phyloP scores from a whole-genome alignment of 2,888 invertebrate species.

The Synanthedon andrenaeformis region DNA sequence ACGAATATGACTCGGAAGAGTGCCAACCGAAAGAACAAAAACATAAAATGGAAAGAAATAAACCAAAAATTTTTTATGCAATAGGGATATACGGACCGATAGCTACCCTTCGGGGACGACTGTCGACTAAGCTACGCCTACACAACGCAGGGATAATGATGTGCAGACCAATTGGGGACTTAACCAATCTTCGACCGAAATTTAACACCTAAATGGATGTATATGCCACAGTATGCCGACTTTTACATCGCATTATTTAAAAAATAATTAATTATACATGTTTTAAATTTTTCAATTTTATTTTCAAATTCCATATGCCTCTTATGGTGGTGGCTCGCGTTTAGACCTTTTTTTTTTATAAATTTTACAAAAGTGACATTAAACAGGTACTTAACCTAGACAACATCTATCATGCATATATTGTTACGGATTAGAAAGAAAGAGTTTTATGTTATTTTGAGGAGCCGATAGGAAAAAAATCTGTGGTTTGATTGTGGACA shows the following conservation, averaged over 20 bases:
- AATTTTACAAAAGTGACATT: constrained; percentile 16
- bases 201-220: constrained; percentile 18
- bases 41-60: constrained; percentile 17
- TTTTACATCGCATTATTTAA: constrained; percentile 11
- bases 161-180: constrained; percentile 27
- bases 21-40: constrained; percentile 36
- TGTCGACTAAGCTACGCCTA: constrained; percentile 45
- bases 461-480: constrained; percentile 53
- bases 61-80: constrained; percentile 15
- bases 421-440: constrained; percentile 31
- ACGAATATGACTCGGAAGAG: constrained; percentile 58
- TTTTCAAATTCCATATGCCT: constrained; percentile 42
- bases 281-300: constrained; percentile 19
- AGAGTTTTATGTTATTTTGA: constrained; percentile 19
- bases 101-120: constrained; percentile 36
- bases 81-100: constrained; percentile 16
- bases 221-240: constrained; percentile 20
- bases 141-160: constrained; percentile 41
- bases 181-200: constrained; percentile 13
- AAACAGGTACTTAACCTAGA: constrained; percentile 34
- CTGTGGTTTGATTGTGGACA: constrained; percentile 25
- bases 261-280: constrained; percentile 8
- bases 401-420: constrained; percentile 52
- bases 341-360: constrained; percentile 17
- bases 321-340: constrained; percentile 49